These are phyloP conservation scores for Brachirus orientalis DNA, from an alignment of 2,113 vertebrate species.

Conservation along the genomic window DNA sequence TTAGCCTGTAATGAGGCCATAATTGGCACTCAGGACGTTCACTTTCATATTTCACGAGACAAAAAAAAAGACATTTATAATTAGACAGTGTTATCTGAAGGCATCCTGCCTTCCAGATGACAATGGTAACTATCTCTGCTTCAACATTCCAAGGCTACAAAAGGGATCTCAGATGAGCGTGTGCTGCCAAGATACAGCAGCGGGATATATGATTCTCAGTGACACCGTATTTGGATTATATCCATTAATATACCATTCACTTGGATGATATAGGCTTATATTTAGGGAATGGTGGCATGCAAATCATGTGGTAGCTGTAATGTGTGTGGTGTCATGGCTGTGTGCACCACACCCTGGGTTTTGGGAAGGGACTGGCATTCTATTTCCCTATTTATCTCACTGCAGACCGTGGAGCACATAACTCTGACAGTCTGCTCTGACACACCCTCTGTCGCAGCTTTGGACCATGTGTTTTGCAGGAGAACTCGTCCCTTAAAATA, in stretches of 20 bases:
- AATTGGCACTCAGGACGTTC: conserved; percentile 71
- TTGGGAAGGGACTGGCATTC: conserved; percentile 61
- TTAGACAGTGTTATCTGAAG: conserved; percentile 75
- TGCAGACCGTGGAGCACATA: conserved; percentile 57
- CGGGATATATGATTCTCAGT: conserved; percentile 15
- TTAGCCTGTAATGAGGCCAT: conserved; percentile 77
- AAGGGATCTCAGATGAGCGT: conserved; percentile 54
- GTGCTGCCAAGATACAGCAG: conserved; percentile 13
- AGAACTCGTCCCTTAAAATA: conserved; percentile 53
- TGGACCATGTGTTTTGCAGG: conserved; percentile 60
- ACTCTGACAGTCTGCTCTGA: conserved; percentile 63
- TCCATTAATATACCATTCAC: conserved; percentile 40
- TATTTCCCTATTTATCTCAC: conserved; percentile 70
- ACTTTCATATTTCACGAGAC: conserved; percentile 73
- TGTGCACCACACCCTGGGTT: conserved; percentile 71
- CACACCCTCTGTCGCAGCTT: conserved; percentile 63
- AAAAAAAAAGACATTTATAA: conserved; percentile 74
- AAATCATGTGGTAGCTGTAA: conserved; percentile 56
- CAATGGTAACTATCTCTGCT: conserved; percentile 62
- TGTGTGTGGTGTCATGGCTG: conserved; percentile 49
- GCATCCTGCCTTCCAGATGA: conserved; percentile 71
- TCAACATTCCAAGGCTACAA: conserved; percentile 50
- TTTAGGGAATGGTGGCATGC: conserved; percentile 54
- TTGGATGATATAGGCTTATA: conserved; percentile 37
- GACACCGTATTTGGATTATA: conserved; percentile 22